These are phyloP conservation scores for Chionis minor DNA, from an alignment of 2,113 vertebrate species.

Conservation along the genomic window DNA sequence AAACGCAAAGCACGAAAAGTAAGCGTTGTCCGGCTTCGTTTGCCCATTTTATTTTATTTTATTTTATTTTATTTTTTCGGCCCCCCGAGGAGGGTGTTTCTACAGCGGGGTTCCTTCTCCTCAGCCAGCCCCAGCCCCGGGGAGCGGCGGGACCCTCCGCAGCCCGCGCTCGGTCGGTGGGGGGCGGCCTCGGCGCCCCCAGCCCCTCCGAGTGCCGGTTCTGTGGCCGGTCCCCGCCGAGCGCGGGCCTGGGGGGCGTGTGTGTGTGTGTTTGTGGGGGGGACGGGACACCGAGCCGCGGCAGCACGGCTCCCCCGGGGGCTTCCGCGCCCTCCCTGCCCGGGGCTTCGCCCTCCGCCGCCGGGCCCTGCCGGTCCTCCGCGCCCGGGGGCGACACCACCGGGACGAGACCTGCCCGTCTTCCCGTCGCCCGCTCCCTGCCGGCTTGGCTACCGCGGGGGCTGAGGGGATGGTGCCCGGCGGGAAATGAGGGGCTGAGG, in stretches of 20 bases:
- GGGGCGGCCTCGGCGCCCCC: background rate
- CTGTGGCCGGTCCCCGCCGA: background rate
- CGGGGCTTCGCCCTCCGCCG: background rate
- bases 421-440: rapidly evolving
- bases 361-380: background rate
- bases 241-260: too few relatives aligned
- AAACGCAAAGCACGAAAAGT: constrained; percentile 82
- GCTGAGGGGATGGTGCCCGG: background rate
- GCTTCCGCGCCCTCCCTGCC: background rate
- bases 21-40: constrained; percentile 40
- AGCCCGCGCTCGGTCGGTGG: background rate
- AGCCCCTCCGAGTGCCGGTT: background rate
- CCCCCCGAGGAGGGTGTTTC: background rate
- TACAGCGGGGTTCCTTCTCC: background rate
- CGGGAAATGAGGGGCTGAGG: too few relatives aligned
- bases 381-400: too few relatives aligned
- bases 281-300: background rate
- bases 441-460: too few relatives aligned
- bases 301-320: background rate
- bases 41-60: background rate
- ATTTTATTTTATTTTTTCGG: background rate
- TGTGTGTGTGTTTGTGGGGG: too few relatives aligned
- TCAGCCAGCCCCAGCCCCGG: background rate
- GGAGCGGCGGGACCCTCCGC: background rate
- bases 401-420: background rate